Evolutionary conservation across 2,113 vertebrate species (phyloP).

Genomic region (Fregata magnificens): DNA sequence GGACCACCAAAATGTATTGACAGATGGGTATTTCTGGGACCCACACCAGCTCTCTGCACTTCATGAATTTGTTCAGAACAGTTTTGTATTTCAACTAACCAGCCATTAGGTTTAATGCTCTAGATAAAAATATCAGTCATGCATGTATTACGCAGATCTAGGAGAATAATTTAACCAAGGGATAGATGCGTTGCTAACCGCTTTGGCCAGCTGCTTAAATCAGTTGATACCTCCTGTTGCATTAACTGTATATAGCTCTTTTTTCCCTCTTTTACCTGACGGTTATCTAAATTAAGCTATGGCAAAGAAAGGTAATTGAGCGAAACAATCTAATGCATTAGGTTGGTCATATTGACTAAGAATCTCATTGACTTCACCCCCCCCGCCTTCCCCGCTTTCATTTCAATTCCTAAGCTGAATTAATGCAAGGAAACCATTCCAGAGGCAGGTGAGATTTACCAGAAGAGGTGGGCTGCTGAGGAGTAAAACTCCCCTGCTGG

Average conservation of each 20-base stretch:
- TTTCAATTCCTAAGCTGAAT: constrained; percentile 18
- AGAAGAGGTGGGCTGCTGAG: background rate
- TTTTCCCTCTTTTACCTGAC: constrained; percentile 75
- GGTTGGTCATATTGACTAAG: constrained; percentile 73
- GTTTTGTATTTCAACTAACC: constrained; percentile 18
- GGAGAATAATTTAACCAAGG: background rate
- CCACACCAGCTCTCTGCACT: constrained; percentile 4
- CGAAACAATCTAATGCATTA: constrained; percentile 78
- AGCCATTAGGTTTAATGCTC: constrained; percentile 31
- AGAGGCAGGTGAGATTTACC: background rate
- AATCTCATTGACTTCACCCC: constrained; percentile 66
- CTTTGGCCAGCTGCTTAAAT: constrained; percentile 72
- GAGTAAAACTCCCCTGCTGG: background rate
- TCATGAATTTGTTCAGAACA: constrained; percentile 17
- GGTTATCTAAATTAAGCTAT: constrained; percentile 72
- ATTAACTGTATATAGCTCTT: constrained; percentile 80
- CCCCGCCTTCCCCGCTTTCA: background rate
- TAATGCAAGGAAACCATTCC: constrained; percentile 2
- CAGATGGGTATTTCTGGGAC: constrained; percentile 14
- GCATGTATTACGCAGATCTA: background rate
- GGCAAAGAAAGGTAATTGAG: constrained; percentile 79
- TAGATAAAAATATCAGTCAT: constrained; percentile 22
- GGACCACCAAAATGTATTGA: background rate
- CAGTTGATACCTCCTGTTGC: constrained; percentile 75
- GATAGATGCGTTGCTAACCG: constrained; percentile 58